Evolutionary conservation across 2,888 invertebrate species (phyloP), one percentile per base, ranked within the genome.

Genomic region (Dastarcus helophoroides): DNA sequence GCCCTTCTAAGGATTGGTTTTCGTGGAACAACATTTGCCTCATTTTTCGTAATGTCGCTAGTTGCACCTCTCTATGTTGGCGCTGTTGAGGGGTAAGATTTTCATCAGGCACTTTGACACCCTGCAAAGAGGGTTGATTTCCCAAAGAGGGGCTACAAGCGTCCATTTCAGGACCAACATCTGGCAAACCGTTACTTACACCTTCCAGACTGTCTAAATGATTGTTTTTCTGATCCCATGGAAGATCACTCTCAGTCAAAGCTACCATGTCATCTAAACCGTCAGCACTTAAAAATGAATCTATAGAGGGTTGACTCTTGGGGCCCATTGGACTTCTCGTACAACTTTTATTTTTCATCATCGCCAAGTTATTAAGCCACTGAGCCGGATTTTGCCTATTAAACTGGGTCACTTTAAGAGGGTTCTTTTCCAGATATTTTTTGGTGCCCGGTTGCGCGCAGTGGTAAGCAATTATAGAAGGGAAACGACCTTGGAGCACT

Each of bases 81-180:
- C 90, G 73, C 59, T 95, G 94, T 58, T 94, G 90, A 17, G 94
- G 93, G 31, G 95, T 95, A 47, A 95, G 67, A 63, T 93, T 91
- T 64, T 94, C 94, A 63, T 90, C 90, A 46, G 90, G 90, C 53
- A 91, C 84, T 72, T 91, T 89, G 26, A 89, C 85, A 42, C 69
- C 76, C 61, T 75, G 75, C 41, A 76, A 54, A 13, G 74, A 74
- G 51, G 73, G 73, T 46, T 73, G 73, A 47, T 60, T 62, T 35
- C 50, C 52, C 36, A 67, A 53, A 36, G 65, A 67, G 36, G 69
- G 71, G 51, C 69, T 70, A 41, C 66, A 67, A 29, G 66, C 49
- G 45, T 58, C 59, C 56, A 60, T 58, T 39, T 60, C 60, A 35
- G 58, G 54, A 34, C 54, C 56, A 37, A 57, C 58, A 41, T 57